phyloP scores from a whole-genome alignment of 1,140 invertebrate genomes.

The Ruditapes philippinarum region DNA sequence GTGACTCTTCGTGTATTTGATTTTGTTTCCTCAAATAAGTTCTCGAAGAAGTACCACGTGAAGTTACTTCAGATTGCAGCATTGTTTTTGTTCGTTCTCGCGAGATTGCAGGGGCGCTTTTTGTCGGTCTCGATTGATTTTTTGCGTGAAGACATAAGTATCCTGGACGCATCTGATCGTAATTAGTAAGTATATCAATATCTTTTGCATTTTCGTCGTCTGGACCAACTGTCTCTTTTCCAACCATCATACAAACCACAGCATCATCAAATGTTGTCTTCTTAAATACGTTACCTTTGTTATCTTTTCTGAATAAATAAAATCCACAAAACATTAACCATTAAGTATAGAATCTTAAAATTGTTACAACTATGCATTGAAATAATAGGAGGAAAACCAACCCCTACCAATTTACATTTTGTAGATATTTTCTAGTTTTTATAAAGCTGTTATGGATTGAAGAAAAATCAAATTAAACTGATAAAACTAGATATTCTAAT shows the following conservation, averaged over 20 bases:
- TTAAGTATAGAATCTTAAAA: too few relatives aligned
- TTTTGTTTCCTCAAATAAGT: constrained; percentile 52
- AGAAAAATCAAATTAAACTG: too few relatives aligned
- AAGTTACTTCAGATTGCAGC: constrained; percentile 38
- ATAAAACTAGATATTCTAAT: too few relatives aligned
- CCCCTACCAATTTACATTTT: too few relatives aligned
- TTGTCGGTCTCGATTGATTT: constrained; percentile 30
- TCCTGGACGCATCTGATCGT: constrained; percentile 42
- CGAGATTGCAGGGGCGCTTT: constrained; percentile 53
- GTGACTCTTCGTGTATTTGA: constrained; percentile 28
- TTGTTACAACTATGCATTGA: too few relatives aligned
- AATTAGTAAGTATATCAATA: constrained; percentile 21
- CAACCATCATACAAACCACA: constrained; percentile 59
- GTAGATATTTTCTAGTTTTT: too few relatives aligned
- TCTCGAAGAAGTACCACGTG: constrained; percentile 57
- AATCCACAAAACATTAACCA: too few relatives aligned
- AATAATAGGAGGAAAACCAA: too few relatives aligned
- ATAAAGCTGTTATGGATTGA: too few relatives aligned
- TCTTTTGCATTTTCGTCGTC: constrained; percentile 15
- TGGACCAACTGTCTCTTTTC: constrained; percentile 42
- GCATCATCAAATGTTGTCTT: constrained; percentile 58
- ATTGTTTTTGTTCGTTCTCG: constrained; percentile 56
- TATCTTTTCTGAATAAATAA: constrained; percentile 45
- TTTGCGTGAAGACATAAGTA: constrained; percentile 32
- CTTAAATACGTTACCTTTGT: constrained; percentile 33